Conservation (phyloP, 2,113 vertebrate species). For the Carassius carassius region DNA sequence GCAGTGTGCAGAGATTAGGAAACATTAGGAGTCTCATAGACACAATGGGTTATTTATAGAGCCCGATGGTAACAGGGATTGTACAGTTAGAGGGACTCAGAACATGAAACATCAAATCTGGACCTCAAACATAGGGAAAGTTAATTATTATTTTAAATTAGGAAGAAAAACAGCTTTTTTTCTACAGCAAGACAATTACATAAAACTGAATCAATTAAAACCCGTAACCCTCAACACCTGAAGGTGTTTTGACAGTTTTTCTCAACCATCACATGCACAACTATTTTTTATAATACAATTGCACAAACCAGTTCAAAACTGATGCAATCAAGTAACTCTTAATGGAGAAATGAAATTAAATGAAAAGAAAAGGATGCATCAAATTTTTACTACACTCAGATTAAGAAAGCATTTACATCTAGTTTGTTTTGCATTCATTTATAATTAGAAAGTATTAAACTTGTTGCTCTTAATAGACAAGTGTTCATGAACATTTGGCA, state of each 20-base stretch:
- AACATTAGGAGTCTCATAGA: constrained; percentile 49
- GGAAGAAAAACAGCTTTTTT: not conserved
- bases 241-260: not conserved
- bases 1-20: constrained; percentile 55
- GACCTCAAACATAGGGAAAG: not conserved
- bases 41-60: constrained; percentile 55
- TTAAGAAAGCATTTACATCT: not conserved
- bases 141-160: not conserved
- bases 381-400: not conserved
- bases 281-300: not conserved
- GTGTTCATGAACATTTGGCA: not conserved
- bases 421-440: not conserved
- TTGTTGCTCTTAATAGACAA: not conserved
- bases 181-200: not conserved
- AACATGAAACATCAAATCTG: not conserved
- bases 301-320: not conserved
- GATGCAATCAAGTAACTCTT: too few species aligned
- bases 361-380: not conserved
- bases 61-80: constrained; percentile 13
- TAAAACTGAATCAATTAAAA: not conserved
- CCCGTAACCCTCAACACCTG: not conserved
- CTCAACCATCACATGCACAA: not conserved
- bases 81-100: constrained; percentile 44
- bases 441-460: not conserved
- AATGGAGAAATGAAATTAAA: not conserved